Percentiles rank a stretch among this genome's conserved stretches.
These are phyloP conservation scores for Stigmatopora nigra DNA, from an alignment of 2,113 vertebrate species.

Conservation along the genomic window DNA sequence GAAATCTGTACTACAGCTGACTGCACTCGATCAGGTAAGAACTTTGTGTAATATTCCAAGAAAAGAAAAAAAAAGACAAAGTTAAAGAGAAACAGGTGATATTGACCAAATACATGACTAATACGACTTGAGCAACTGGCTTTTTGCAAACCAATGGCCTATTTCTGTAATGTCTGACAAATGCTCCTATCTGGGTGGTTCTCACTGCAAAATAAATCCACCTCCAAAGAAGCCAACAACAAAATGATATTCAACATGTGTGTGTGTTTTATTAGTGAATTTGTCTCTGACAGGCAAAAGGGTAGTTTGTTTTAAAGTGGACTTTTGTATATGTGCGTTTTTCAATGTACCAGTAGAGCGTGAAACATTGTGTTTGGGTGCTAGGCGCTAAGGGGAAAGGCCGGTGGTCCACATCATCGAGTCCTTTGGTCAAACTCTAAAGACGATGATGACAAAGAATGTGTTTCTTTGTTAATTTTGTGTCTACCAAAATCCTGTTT, in stretches of 20 bases:
- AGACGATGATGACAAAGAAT: not conserved
- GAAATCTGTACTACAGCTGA: constrained; percentile 85
- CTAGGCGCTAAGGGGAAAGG: not conserved
- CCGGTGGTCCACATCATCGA: constrained; percentile 1
- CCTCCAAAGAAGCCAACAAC: constrained; percentile 16
- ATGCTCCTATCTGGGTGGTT: constrained; percentile 33
- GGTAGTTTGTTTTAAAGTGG: constrained; percentile 5
- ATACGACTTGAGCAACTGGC: constrained; percentile 14
- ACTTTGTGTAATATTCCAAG: too few relatives aligned
- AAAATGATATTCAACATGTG: not conserved
- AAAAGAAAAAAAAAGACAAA: too few relatives aligned
- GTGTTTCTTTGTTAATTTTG: too few relatives aligned
- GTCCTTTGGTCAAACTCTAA: not conserved
- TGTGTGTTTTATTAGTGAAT: not conserved
- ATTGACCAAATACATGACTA: constrained; percentile 1
- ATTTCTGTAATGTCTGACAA: constrained; percentile 45
- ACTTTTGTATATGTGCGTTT: constrained; percentile 1
- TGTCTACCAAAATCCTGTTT: not conserved
- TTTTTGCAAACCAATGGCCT: constrained; percentile 28
- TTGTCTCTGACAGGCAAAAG: not conserved
- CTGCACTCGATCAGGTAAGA: constrained; percentile 90
- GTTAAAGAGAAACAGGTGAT: not conserved
- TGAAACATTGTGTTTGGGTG: constrained; percentile 2
- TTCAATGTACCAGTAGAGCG: not conserved
- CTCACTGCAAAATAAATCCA: constrained; percentile 18